A percentile compares a stretch with the other conserved stretches of the same genome.
Evolutionary conservation across 2,797 vertebrate species (phyloP).

Genomic region (Thripadectes ignobilis): DNA sequence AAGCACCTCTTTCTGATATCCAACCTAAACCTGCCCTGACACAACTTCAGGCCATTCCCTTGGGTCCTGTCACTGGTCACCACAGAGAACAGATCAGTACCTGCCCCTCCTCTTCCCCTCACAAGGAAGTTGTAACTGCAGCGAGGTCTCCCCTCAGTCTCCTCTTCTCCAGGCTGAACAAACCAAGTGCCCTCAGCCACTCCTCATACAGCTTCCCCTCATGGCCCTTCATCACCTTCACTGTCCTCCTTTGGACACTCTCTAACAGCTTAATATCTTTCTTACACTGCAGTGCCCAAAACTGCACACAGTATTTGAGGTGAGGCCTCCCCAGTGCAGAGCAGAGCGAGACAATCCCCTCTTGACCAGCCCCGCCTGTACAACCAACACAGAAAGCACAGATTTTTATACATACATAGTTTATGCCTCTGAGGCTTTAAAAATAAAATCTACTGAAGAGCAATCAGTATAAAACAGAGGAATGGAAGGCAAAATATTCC

Average conservation of each 20-base stretch:
- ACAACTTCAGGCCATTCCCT: background rate
- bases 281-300: background rate
- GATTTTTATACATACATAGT: background rate
- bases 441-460: background rate
- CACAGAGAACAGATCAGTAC: background rate
- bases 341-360: background rate
- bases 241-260: background rate
- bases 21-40: background rate
- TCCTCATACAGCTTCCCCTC: background rate
- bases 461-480: background rate
- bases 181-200: background rate
- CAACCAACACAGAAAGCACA: background rate
- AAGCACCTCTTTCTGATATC: background rate
- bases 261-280: background rate
- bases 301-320: background rate
- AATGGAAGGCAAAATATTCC: background rate
- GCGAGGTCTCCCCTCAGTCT: background rate
- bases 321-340: background rate
- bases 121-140: background rate
- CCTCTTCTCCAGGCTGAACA: background rate
- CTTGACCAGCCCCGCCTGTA: background rate
- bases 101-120: background rate
- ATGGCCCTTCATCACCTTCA: background rate
- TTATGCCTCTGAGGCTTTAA: background rate
- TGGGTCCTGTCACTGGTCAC: background rate